Conservation (phyloP, 2,888 invertebrate genomes). For the Embidobia sp. region DNA sequence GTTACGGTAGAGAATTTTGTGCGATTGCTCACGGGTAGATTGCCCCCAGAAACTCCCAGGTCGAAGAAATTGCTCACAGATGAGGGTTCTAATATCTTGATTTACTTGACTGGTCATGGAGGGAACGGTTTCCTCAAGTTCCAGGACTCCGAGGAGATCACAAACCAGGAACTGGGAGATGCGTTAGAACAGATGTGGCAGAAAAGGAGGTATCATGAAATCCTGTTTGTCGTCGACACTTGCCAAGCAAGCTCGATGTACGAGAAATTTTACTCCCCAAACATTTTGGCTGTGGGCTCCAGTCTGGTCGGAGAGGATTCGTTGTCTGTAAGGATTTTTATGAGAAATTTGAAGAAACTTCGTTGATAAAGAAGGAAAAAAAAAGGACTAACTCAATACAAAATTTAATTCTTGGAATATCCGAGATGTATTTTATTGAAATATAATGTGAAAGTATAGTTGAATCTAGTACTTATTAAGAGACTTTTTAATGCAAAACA, state of each 20-base stretch:
- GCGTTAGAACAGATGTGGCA: slow-evolving; percentile 99
- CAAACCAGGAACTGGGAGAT: slow-evolving; percentile 98
- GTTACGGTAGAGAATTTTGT: slow-evolving; percentile 99
- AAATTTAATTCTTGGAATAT: no score
- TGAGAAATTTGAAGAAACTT: no score
- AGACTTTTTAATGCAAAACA: no score
- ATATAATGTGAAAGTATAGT: no score
- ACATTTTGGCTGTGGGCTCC: slow-evolving; percentile 98
- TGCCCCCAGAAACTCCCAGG: slow-evolving; percentile 95
- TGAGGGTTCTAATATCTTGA: slow-evolving; percentile 97
- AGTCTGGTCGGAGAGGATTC: slow-evolving; percentile 99
- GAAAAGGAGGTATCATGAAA: slow-evolving; percentile 98
- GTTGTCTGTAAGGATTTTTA: slow-evolving; percentile 88
- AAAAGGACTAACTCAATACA: no score
- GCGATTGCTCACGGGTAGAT: slow-evolving; percentile 94
- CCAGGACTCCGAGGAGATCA: slow-evolving; percentile 99
- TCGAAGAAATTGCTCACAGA: slow-evolving; percentile 97
- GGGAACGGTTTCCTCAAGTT: slow-evolving; percentile 99
- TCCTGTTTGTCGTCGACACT: slow-evolving; percentile 99
- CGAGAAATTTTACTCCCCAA: slow-evolving; percentile 98
- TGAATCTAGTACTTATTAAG: no score
- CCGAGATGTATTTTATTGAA: no score
- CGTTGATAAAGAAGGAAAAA: no score
- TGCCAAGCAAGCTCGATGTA: slow-evolving; percentile 99
- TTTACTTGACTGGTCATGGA: slow-evolving; percentile 98